phyloP scores from a whole-genome alignment of 2,888 invertebrate species.

The Aproaerema taeniolella region DNA sequence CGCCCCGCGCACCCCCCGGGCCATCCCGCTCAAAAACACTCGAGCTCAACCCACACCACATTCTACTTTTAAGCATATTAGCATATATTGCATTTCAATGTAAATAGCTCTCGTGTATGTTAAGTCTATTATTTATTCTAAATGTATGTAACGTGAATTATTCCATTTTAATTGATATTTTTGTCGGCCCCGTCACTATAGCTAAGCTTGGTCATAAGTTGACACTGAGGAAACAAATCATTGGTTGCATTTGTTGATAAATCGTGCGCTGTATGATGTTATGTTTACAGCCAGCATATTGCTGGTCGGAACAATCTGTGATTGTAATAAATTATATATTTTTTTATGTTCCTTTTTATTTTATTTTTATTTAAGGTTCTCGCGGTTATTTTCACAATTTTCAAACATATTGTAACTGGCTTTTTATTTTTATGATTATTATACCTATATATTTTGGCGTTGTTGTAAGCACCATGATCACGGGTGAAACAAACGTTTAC shows the following conservation, averaged over 20 bases:
- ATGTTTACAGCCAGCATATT: conserved; percentile 25
- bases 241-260: conserved; percentile 36
- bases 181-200: not conserved
- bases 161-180: conserved; percentile 28
- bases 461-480: no score
- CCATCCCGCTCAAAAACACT: conserved; percentile 12
- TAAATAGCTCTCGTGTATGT: conserved; percentile 61
- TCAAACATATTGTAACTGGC: no score
- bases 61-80: conserved; percentile 54
- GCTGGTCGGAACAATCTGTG: conserved; percentile 57
- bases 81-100: conserved; percentile 63
- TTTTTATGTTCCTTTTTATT: conserved; percentile 43
- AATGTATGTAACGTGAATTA: conserved; percentile 23
- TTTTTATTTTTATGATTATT: no score
- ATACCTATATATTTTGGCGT: no score
- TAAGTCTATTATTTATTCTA: conserved; percentile 46
- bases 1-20: conserved; percentile 16
- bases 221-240: no score
- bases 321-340: conserved; percentile 64
- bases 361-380: conserved; percentile 25
- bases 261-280: conserved; percentile 29
- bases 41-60: conserved; percentile 32
- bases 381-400: no score
- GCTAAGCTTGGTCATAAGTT: not conserved
- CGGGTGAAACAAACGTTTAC: no score